phyloP scores from a whole-genome alignment of 2,113 vertebrate genomes.

The Pampusana beccarii region DNA sequence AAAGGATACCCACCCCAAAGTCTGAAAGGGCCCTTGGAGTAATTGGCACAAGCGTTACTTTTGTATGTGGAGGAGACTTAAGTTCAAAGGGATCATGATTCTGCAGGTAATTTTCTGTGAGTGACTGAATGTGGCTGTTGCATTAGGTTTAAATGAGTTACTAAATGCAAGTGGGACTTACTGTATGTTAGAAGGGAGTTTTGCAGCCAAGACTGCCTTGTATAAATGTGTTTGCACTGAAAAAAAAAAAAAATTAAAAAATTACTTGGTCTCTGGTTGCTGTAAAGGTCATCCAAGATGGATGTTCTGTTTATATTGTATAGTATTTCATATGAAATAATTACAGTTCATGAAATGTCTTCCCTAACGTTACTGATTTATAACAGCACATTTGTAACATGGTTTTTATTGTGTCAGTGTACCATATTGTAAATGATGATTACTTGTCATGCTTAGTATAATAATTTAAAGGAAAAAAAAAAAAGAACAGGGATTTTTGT shows the following conservation, averaged over 20 bases:
- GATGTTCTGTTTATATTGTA: constrained; percentile 95
- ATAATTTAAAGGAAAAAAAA: constrained; percentile 90
- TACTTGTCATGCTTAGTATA: constrained; percentile 98
- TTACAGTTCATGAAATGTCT: constrained; percentile 98
- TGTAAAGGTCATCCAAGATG: constrained; percentile 90
- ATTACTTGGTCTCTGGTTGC: constrained; percentile 89
- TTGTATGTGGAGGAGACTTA: constrained; percentile 72
- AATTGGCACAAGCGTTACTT: constrained; percentile 70
- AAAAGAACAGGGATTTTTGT: constrained; percentile 91
- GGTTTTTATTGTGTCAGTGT: constrained; percentile 95
- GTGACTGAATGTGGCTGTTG: constrained; percentile 84
- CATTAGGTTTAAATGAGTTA: constrained; percentile 82
- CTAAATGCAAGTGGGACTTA: constrained; percentile 85
- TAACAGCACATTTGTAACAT: constrained; percentile 95
- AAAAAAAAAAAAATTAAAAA: constrained; percentile 77
- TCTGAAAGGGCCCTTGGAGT: constrained; percentile 72
- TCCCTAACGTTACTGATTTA: constrained; percentile 95
- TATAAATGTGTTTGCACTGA: constrained; percentile 95
- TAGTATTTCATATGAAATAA: constrained; percentile 95
- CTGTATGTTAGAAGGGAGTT: constrained; percentile 85
- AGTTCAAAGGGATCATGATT: constrained; percentile 77
- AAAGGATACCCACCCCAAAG: constrained; percentile 55
- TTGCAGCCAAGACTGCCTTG: constrained; percentile 91
- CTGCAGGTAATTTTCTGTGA: constrained; percentile 81
- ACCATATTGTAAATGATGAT: constrained; percentile 99